Percentiles rank a stretch among this genome's conserved stretches.
phyloP scores from a whole-genome alignment of 1,140 invertebrate species.

The Aphis craccivora region DNA sequence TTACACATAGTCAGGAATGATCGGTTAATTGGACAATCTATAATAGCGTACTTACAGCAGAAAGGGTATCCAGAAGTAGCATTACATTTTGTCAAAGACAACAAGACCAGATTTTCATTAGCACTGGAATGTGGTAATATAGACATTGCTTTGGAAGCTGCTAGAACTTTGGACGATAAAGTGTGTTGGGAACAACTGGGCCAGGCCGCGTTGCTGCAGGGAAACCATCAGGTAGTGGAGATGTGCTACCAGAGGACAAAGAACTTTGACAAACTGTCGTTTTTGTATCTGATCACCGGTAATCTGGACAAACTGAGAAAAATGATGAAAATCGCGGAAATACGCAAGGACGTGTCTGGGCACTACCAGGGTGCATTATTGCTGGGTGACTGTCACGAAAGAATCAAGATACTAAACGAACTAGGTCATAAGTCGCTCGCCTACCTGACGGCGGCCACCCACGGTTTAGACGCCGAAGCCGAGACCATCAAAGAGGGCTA shows the following conservation, averaged over 20 bases:
- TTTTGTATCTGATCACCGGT: slow-evolving; percentile 97
- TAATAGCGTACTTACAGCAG: slow-evolving; percentile 98
- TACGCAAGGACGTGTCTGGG: slow-evolving; percentile 92
- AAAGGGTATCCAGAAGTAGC: slow-evolving; percentile 99
- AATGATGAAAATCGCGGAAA: slow-evolving; percentile 99
- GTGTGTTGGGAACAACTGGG: slow-evolving; percentile 96
- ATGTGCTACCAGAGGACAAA: slow-evolving; percentile 99
- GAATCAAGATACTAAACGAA: slow-evolving; percentile 89
- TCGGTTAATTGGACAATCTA: slow-evolving; percentile 97
- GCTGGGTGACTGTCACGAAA: slow-evolving; percentile 90
- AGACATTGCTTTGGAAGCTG: slow-evolving; percentile 93
- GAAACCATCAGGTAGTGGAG: slow-evolving; percentile 76
- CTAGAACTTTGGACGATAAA: slow-evolving; percentile 92
- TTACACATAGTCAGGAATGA: slow-evolving; percentile 97
- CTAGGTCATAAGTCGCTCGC: slow-evolving; percentile 74
- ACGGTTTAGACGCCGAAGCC: slow-evolving; percentile 84
- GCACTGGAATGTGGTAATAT: slow-evolving; percentile 99
- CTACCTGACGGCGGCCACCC: slow-evolving; percentile 94
- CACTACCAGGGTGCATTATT: slow-evolving; percentile 95
- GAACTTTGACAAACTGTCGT: slow-evolving; percentile 98
- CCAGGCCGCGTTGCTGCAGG: slow-evolving; percentile 82
- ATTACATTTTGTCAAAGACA: slow-evolving; percentile 98
- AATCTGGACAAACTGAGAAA: slow-evolving; percentile 97
- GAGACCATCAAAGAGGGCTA: slow-evolving; percentile 75
- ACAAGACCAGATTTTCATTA: slow-evolving; percentile 94